phyloP scores from a whole-genome alignment of 2,888 invertebrate genomes.

The Lamellibrachia satsuma region DNA sequence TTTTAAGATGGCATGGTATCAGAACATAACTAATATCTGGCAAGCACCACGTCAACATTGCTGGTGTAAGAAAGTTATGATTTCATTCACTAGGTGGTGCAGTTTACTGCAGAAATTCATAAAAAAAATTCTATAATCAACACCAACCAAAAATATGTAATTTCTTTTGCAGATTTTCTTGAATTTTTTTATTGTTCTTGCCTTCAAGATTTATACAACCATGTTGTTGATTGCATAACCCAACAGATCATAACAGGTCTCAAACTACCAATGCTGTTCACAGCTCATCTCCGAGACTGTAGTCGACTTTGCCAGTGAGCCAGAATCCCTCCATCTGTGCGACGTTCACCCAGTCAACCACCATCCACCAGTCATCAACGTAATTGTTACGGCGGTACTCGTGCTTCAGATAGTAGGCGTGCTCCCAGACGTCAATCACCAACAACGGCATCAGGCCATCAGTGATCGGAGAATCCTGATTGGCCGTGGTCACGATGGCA shows the following conservation, averaged over 20 bases:
- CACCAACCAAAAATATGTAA: too few species aligned
- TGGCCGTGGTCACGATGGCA: conserved; percentile 48
- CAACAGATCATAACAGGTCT: neutral
- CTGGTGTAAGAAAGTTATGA: too few species aligned
- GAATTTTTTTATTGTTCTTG: too few species aligned
- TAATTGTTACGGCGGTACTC: conserved; percentile 49
- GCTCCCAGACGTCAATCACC: conserved; percentile 60
- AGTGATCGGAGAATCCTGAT: conserved; percentile 56
- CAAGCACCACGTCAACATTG: too few species aligned
- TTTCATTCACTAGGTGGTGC: too few species aligned
- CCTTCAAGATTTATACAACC: too few species aligned
- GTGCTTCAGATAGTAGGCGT: conserved; percentile 58
- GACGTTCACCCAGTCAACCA: conserved; percentile 56
- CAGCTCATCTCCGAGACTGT: neutral
- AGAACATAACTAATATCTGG: too few species aligned
- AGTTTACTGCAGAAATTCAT: too few species aligned
- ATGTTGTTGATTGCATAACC: too few species aligned
- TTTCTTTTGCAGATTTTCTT: too few species aligned
- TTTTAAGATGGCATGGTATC: too few species aligned
- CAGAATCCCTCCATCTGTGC: conserved; percentile 51
- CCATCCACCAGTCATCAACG: conserved; percentile 55
- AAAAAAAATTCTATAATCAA: too few species aligned
- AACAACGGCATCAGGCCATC: conserved; percentile 50
- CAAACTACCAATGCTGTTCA: neutral
- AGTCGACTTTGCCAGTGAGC: conserved; percentile 28